Base-by-base conservation (phyloP, 2,113 vertebrate species). In the Laticauda laticaudata region DNA sequence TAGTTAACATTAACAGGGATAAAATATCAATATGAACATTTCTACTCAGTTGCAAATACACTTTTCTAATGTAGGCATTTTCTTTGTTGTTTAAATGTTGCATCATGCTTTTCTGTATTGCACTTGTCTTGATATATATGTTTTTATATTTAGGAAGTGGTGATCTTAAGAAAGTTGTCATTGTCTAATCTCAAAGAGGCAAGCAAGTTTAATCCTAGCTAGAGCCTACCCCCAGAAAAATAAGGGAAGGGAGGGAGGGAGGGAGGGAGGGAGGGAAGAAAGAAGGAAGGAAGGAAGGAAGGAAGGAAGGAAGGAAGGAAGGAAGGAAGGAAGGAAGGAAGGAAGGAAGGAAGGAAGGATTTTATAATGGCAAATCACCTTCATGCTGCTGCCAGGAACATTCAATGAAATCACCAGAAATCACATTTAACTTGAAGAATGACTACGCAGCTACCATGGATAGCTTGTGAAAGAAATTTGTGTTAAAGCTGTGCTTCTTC, bases 211-310 rank as follows among this genome's bases (percentile, higher is more conserved):
- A n/a, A 34, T 75, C 64, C 64, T 75, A 14, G 29, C 34, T 75
- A 75, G n/a, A 18, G 14, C 2, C 34, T 75, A 75, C 64, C 5
- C 12, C 64, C 64, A 75, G n/a, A 6, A 34, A 75, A 64, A n/a
- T 14, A 5, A 64, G 8, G 48, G 8, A 1, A n/a, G 8, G 23
- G 2, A 59, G 0, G 9, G 3, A 26, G 0, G 59, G 1, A 51
- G 48, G 48, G 1, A 59, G 48, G 1, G 8, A 51, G 48, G 48
- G 1, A 48, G 48, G 48, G 1, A 48, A 11, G 10, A 1, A n/a
- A 2, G 23, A 5, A 59, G 2, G 9, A 2, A 26, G 3, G 59
- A 1, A 51, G 48, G 48, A 4, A 14, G 61, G 61, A 29, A 29
- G 11, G 61, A 29, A 29, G 26, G 10, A 29, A 29, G 26, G 24